A percentile compares a stretch with the other conserved stretches of the same genome.
Evolutionary conservation across 2,113 vertebrate genomes (phyloP).

Genomic region (Pterocles gutturalis): DNA sequence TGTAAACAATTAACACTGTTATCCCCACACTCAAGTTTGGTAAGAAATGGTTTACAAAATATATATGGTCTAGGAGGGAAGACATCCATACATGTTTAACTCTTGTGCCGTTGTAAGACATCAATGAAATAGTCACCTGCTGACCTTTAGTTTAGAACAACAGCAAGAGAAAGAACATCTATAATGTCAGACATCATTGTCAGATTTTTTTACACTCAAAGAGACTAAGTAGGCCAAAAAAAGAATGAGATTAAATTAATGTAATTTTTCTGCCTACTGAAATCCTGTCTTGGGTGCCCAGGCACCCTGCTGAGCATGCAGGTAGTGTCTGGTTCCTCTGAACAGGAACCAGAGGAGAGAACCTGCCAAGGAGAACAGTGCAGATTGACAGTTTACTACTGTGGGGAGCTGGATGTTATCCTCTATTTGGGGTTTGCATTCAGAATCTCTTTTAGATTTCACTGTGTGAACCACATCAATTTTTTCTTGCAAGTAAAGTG

Average conservation of each 20-base stretch:
- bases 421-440: background rate
- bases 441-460: background rate
- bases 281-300: background rate
- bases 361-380: background rate
- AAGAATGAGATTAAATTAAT: background rate
- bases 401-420: background rate
- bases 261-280: background rate
- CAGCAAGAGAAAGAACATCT: background rate
- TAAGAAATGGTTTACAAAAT: background rate
- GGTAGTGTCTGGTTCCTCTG: background rate
- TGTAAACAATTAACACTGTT: background rate
- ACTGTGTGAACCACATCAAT: accelerated
- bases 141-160: background rate
- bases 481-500: background rate
- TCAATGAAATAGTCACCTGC: background rate
- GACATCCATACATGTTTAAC: background rate
- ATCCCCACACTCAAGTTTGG: background rate
- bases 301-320: background rate
- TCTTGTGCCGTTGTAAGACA: background rate
- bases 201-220: background rate
- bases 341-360: background rate
- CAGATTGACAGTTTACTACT: background rate
- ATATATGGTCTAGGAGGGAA: background rate
- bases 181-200: too few relatives aligned
- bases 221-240: background rate